These are phyloP conservation scores for Teleogryllus occipitalis DNA, from an alignment of 1,140 invertebrate genomes.

Conservation along the genomic window DNA sequence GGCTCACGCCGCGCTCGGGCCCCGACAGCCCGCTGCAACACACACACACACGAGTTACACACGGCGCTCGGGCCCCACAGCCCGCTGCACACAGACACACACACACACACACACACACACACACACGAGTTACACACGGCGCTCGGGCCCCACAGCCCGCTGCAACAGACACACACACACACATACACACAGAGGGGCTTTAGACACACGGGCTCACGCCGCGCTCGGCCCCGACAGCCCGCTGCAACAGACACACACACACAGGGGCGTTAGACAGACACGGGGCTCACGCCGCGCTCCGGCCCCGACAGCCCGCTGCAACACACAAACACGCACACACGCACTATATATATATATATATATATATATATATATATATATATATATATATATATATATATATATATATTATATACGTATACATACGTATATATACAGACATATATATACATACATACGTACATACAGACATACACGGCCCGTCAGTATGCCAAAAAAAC, in stretches of 20 bases:
- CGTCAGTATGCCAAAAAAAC: too few relatives aligned
- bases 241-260: conserved; percentile 59
- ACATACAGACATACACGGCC: conserved; percentile 2
- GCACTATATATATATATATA: too few relatives aligned
- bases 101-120: conserved; percentile 48
- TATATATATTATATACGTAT: too few relatives aligned
- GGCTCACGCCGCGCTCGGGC: conserved; percentile 53
- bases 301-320: conserved; percentile 44
- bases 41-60: conserved; percentile 39
- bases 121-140: conserved; percentile 68
- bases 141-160: too few relatives aligned
- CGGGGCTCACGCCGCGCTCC: conserved; percentile 57
- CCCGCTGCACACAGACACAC: conserved; percentile 62
- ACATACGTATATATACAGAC: neutral
- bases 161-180: too few relatives aligned
- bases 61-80: conserved; percentile 61
- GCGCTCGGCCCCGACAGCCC: conserved; percentile 67
- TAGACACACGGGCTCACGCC: conserved; percentile 56
- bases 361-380: too few relatives aligned
- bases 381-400: too few relatives aligned
- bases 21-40: conserved; percentile 44
- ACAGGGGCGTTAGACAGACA: conserved; percentile 64
- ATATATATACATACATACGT: conserved; percentile 13
- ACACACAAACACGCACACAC: conserved; percentile 23
- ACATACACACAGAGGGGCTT: conserved; percentile 23